These are phyloP conservation scores for Delichon dasypus DNA, from an alignment of 2,797 vertebrate genomes.

Conservation along the genomic window DNA sequence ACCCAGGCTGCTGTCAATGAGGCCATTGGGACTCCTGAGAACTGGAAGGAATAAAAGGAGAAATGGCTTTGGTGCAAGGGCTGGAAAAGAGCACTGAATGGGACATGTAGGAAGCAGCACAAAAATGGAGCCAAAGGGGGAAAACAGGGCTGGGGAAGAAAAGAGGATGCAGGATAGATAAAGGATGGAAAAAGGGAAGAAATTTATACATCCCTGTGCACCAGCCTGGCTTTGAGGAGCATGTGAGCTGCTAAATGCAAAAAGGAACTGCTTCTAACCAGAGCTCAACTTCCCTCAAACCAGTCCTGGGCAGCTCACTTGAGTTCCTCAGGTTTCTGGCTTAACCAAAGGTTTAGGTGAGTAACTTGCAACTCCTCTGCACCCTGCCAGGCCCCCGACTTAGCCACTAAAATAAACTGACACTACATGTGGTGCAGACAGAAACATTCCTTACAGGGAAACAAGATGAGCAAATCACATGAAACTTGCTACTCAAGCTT, in stretches of 20 bases:
- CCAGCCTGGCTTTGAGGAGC: neutral
- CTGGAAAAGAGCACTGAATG: neutral
- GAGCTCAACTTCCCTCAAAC: neutral
- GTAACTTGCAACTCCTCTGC: neutral
- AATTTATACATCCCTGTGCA: neutral
- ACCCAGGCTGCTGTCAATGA: neutral
- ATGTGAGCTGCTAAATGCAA: neutral
- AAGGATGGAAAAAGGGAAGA: neutral
- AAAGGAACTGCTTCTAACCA: neutral
- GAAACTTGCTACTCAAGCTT: neutral
- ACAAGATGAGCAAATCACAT: neutral
- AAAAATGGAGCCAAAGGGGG: neutral
- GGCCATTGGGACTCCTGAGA: neutral
- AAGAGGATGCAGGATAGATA: neutral
- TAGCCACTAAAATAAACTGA: neutral
- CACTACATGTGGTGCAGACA: neutral
- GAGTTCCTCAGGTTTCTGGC: neutral
- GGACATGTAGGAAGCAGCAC: neutral
- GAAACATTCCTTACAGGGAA: neutral
- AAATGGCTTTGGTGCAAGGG: neutral
- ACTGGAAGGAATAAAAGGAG: neutral
- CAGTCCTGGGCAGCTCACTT: neutral
- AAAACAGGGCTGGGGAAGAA: neutral
- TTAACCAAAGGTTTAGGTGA: neutral
- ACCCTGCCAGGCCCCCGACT: neutral